Evolutionary conservation across 2,797 vertebrate genomes (phyloP).

Genomic region (Sebastes steindachneri): DNA sequence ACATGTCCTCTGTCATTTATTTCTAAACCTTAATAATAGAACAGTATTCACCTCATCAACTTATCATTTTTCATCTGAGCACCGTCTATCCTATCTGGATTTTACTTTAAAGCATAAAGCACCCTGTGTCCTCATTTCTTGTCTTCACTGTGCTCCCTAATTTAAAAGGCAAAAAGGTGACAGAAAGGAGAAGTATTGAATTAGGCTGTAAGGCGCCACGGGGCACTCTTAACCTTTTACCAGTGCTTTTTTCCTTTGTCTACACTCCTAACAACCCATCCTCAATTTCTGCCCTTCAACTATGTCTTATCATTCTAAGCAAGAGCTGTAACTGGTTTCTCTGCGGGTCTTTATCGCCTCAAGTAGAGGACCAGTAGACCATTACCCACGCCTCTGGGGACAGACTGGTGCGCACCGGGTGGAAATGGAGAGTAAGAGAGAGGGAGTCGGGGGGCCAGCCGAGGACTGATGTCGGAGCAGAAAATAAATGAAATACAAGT

Average conservation of each 20-base stretch:
- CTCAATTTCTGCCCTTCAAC: slow-evolving; percentile 49
- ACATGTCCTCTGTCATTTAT: slow-evolving; percentile 39
- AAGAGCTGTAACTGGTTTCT: slow-evolving; percentile 58
- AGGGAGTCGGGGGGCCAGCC: background rate
- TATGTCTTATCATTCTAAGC: slow-evolving; percentile 50
- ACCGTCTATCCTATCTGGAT: slow-evolving; percentile 9
- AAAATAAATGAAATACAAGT: slow-evolving; percentile 76
- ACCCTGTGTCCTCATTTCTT: slow-evolving; percentile 19
- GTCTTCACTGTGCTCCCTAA: slow-evolving; percentile 23
- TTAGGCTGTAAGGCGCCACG: slow-evolving; percentile 15
- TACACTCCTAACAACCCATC: slow-evolving; percentile 60
- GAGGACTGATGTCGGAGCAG: slow-evolving; percentile 57
- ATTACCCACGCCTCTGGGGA: slow-evolving; percentile 69
- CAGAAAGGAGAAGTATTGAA: slow-evolving; percentile 52
- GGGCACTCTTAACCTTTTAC: slow-evolving; percentile 54
- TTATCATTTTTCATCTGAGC: slow-evolving; percentile 24
- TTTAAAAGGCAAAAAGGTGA: slow-evolving; percentile 60
- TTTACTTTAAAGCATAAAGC: slow-evolving; percentile 4
- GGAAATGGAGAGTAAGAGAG: slow-evolving; percentile 43
- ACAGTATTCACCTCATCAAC: slow-evolving; percentile 37
- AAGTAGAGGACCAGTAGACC: slow-evolving; percentile 55
- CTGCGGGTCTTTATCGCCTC: slow-evolving; percentile 67
- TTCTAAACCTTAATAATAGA: slow-evolving; percentile 53
- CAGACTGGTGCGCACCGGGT: slow-evolving; percentile 6
- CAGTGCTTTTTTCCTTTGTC: slow-evolving; percentile 45